Evolutionary conservation across 2,113 vertebrate genomes (phyloP), one percentile per base, ranked within the genome.

Genomic region (Neodontobutis hainanensis): DNA sequence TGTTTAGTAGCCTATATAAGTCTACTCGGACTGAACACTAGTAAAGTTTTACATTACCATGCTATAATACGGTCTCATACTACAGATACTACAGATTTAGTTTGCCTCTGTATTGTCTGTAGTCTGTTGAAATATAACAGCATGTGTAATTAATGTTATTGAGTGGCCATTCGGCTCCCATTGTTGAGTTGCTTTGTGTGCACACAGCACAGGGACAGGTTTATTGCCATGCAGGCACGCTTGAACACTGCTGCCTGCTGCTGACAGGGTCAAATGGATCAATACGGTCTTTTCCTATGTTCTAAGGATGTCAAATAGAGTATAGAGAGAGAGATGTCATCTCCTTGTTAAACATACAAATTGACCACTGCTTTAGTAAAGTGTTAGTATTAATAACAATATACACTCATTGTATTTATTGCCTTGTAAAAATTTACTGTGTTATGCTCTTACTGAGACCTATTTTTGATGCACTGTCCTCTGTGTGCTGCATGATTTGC

Each of bases 141-240:
- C 19, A 14, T 10, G 36, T 61, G 56, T 52, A 55, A 67, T 73
- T 49, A 5, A 68, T 68, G 61, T 71, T 71, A 48, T 48, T 44
- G 11, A 66, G n/a, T 38, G 56, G 16, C 6, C 64, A 56, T 74
- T 70, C 34, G 55, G 72, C 53, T 16, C 49, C 66, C 48, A 69
- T 82, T 87, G 81, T 83, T 82, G 42, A 46, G 14, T 71, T 73
- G 73, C 79, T 85, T 85, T 84, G 78, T 83, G 51, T 71, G 51
- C 49, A 50, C 43, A 40, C 61, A 62, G 56, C 50, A 32, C 43
- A 55, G 53, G 65, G 38, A 55, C 38, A 55, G 77, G 68, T 64
- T 74, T 56, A 44, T 49, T 71, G 65, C 51, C 56, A 50, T 9
- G 9, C 51, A 5, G 27, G 57, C 34, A 35, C 0, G 14, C 15